These are phyloP conservation scores for Euleptes europaea DNA, from an alignment of 2,113 vertebrate genomes.

Conservation along the genomic window DNA sequence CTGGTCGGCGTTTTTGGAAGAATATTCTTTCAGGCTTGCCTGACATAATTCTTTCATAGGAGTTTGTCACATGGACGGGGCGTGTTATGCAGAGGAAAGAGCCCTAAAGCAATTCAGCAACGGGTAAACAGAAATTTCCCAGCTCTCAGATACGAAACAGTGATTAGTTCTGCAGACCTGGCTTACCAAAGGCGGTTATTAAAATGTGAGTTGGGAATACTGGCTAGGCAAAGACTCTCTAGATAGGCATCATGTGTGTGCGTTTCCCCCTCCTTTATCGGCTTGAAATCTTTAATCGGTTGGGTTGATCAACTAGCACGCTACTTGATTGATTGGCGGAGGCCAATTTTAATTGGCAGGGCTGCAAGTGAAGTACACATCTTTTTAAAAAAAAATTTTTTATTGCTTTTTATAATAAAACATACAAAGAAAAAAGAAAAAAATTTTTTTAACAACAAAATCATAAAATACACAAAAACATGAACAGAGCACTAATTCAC, in stretches of 20 bases:
- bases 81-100: background rate
- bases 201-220: background rate
- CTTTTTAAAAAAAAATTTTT: too few relatives aligned
- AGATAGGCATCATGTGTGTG: background rate
- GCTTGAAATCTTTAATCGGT: background rate
- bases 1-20: slow-evolving; percentile 7
- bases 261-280: background rate
- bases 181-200: background rate
- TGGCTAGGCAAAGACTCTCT: background rate
- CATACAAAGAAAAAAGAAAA: too few relatives aligned
- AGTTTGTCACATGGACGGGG: background rate
- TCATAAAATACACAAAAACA: too few relatives aligned
- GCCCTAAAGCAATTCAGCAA: background rate
- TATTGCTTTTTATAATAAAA: too few relatives aligned
- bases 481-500: too few relatives aligned
- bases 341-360: background rate
- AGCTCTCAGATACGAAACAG: background rate
- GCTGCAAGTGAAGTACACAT: background rate
- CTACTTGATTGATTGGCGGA: background rate
- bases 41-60: background rate
- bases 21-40: background rate
- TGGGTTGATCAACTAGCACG: background rate
- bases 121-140: background rate
- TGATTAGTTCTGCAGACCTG: background rate
- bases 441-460: too few relatives aligned